Percentiles rank a stretch among this genome's conserved stretches.
These are phyloP conservation scores for Apantesis nais DNA, from an alignment of 2,888 invertebrate genomes.

Conservation along the genomic window DNA sequence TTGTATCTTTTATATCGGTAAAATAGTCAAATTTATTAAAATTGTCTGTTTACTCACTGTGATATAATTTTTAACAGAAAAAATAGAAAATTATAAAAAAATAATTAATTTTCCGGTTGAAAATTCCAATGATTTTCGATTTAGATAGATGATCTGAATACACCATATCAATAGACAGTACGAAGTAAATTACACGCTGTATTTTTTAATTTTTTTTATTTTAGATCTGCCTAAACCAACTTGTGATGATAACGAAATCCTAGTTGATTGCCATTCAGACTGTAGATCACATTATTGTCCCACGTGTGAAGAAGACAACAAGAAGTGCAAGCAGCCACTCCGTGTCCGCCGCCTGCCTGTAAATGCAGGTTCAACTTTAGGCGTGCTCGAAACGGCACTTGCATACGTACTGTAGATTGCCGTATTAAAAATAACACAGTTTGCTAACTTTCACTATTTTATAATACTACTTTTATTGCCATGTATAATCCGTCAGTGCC, in stretches of 20 bases:
- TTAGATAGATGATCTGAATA: too few species aligned
- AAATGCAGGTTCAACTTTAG: conserved; percentile 17
- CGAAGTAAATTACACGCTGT: not conserved
- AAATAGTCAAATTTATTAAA: too few species aligned
- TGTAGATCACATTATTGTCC: conserved; percentile 49
- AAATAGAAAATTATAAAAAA: too few species aligned
- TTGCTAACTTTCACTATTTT: not conserved
- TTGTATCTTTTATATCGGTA: not conserved
- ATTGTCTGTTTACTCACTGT: too few species aligned
- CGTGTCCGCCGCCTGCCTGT: conserved; percentile 10
- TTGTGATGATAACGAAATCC: conserved; percentile 40
- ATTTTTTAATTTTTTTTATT: not conserved
- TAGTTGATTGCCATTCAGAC: conserved; percentile 50
- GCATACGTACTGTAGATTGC: conserved; percentile 32
- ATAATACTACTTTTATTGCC: not conserved
- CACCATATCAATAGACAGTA: too few species aligned
- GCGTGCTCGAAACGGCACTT: conserved; percentile 21
- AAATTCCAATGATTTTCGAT: too few species aligned
- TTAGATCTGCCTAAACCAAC: not conserved
- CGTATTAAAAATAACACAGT: conserved; percentile 8
- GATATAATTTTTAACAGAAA: too few species aligned
- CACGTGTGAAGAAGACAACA: conserved; percentile 10
- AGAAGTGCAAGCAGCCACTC: conserved; percentile 4
- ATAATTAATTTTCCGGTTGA: too few species aligned
- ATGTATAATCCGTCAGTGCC: too few species aligned